A percentile compares a stretch with the other conserved stretches of the same genome.
Conservation (phyloP, 1,140 invertebrate species). For the Drosophila nigrodunni region DNA sequence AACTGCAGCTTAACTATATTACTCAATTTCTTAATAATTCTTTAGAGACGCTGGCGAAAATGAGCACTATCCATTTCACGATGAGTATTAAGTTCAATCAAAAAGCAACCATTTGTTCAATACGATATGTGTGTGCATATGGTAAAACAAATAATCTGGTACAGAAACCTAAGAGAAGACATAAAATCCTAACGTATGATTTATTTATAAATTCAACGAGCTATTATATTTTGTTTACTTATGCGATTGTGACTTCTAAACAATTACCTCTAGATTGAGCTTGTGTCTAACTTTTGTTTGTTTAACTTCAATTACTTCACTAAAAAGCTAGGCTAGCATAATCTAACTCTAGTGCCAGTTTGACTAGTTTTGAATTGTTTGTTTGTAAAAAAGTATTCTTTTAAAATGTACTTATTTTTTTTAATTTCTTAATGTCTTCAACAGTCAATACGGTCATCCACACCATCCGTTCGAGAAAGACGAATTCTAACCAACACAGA, state of each 20-base stretch:
- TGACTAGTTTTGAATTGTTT: constrained; percentile 2
- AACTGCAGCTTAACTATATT: background rate
- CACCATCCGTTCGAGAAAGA: constrained; percentile 73
- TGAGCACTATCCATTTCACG: constrained; percentile 85
- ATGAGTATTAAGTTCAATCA: constrained; percentile 79
- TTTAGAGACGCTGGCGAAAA: constrained; percentile 62
- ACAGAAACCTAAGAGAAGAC: constrained; percentile 22
- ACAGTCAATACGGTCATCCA: constrained; percentile 59
- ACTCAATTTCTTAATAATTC: constrained; percentile 30
- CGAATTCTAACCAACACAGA: constrained; percentile 52
- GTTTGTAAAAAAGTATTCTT: background rate
- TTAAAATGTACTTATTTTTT: background rate
- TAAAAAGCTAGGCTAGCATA: background rate
- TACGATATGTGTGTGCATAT: constrained; percentile 19
- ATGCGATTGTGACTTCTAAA: background rate
- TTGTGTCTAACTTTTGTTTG: background rate
- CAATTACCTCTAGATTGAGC: background rate
- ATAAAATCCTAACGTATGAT: constrained; percentile 29
- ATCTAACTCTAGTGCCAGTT: background rate
- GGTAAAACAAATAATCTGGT: constrained; percentile 39
- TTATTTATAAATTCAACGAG: constrained; percentile 17
- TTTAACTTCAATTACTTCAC: background rate
- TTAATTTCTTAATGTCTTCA: constrained; percentile 23
- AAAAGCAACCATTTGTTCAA: constrained; percentile 7
- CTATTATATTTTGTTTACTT: constrained; percentile 38